Conservation (phyloP, 1,140 invertebrate species). For the Hylyphantes graminicola region DNA sequence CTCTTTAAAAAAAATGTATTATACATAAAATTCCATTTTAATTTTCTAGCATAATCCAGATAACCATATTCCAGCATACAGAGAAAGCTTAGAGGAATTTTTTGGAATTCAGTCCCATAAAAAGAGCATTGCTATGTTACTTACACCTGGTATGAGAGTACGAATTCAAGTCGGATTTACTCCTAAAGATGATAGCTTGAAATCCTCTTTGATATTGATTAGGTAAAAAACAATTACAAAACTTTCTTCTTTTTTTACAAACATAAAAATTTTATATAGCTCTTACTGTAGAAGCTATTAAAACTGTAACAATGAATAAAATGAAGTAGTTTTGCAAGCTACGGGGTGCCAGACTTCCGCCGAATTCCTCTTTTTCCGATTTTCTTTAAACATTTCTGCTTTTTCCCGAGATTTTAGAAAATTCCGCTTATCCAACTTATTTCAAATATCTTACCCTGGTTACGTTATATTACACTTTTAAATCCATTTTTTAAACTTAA, state of each 20-base stretch:
- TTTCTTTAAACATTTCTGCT: too few relatives aligned
- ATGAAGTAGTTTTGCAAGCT: too few relatives aligned
- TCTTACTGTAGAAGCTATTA: too few relatives aligned
- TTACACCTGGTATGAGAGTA: slow-evolving; percentile 70
- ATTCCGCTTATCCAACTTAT: too few relatives aligned
- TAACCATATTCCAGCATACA: slow-evolving; percentile 67
- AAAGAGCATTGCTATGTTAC: slow-evolving; percentile 69
- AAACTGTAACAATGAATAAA: too few relatives aligned
- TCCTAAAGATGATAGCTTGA: slow-evolving; percentile 70
- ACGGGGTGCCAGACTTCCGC: too few relatives aligned
- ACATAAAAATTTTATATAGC: too few relatives aligned
- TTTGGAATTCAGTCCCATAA: slow-evolving; percentile 68
- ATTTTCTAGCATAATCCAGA: slow-evolving; percentile 49
- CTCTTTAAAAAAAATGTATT: background rate
- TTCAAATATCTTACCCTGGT: too few relatives aligned
- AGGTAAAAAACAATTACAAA: slow-evolving; percentile 64
- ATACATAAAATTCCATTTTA: background rate
- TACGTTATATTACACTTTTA: too few relatives aligned
- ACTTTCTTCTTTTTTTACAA: background rate
- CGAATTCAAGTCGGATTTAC: slow-evolving; percentile 71
- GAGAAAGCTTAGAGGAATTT: slow-evolving; percentile 69
- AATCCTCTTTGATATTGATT: slow-evolving; percentile 71
- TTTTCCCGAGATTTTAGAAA: too few relatives aligned
- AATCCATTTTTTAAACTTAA: too few relatives aligned
- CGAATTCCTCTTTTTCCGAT: too few relatives aligned